Base-by-base conservation (phyloP, 1,140 invertebrate genomes). In the Condylostylus longicornis region DNA sequence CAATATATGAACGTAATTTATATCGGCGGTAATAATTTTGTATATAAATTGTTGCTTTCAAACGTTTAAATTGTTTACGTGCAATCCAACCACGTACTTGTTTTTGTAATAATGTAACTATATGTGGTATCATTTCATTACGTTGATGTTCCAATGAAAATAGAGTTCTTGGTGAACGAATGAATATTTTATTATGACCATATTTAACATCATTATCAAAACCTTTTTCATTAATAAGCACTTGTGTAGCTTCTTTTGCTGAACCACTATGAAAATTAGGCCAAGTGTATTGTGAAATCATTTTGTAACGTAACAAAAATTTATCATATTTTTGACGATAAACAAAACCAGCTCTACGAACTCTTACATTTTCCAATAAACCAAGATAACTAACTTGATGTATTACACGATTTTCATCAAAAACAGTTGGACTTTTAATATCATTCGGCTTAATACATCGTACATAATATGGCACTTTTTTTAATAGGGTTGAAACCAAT, bases 391-490 rank as follows among this genome's bases (percentile, higher is more conserved):
- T 69, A 12, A 88, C 82, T 67, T 97, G 91, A 69, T 95, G 90
- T 41, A 74, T 67, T 2, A 93, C 82, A 52, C 88, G 66, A 48
- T 77, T 67, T 44, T 76, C 64, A 44, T 86, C 77, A 19, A 61
- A 60, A 12, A 58, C 44, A 1, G 53, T 70, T 0, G 90, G 77
- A 32, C 84, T 81, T 65, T 96, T 95, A 7, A 82, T 70, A 48
- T 94, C 86, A 58, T 96, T 96, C 9, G 91, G 90, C 58, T 97
- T 97, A 43, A 94, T 78, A 56, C 89, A 95, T 30, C 91, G 73
- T n/a, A 96, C 85, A 65, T 96, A 96, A 64, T 89, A 93, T 2
- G 93, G 90, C 50, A 93, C 88, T 67, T 95, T 95, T 53, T 75
- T 82, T 8, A 78, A 75, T 44, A 98, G 63, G 33, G 86, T 93